Base-by-base conservation (phyloP, 2,888 invertebrate species). In the Morpho achilles region DNA sequence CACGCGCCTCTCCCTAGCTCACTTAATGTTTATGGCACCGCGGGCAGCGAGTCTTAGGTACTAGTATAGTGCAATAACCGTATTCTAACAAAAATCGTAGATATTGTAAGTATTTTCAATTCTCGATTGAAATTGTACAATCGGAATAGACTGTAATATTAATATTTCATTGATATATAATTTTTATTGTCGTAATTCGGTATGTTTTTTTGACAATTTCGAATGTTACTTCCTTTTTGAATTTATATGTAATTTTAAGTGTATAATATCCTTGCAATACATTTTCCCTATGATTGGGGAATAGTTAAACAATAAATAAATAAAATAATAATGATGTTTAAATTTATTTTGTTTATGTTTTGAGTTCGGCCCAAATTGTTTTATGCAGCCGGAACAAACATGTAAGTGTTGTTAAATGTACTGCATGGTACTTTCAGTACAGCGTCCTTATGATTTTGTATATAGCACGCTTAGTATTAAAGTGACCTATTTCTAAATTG, bases 61-160 rank as follows among this genome's bases (percentile, higher is more conserved):
- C 32, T 5, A 32, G 32, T 49, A 80, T 82, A 87, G 80, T 76
- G 85, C 85, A 84, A 85, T 84, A 82, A 81, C 69, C 65, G 70
- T 65, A 70, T 70, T 69, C 69, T 68, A 69, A 69, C 70, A 62
- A 59, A 53, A 46, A 53, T 16, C 46, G 46, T 47, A 46, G 43
- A 8, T 40, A 41, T 76, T 51, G 58, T 83, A 87, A 83, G 82
- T 77, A 82, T 79, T 83, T 84, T 72, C 82, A 86, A 78, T 82
- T 85, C 85, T 83, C 76, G 80, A 83, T 80, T 83, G 76, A 80
- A 76, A 80, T 76, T 89, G 85, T 87, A 89, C 87, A 87, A 86
- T 84, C 84, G 79, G 77, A 79, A 85, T 87, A 88, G 88, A 87
- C 86, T 87, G 85, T 88, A 86, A 82, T 74, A 76, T 82, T 80